These are phyloP conservation scores for Hemiprocne comata DNA, from an alignment of 2,113 vertebrate genomes.

Conservation along the genomic window DNA sequence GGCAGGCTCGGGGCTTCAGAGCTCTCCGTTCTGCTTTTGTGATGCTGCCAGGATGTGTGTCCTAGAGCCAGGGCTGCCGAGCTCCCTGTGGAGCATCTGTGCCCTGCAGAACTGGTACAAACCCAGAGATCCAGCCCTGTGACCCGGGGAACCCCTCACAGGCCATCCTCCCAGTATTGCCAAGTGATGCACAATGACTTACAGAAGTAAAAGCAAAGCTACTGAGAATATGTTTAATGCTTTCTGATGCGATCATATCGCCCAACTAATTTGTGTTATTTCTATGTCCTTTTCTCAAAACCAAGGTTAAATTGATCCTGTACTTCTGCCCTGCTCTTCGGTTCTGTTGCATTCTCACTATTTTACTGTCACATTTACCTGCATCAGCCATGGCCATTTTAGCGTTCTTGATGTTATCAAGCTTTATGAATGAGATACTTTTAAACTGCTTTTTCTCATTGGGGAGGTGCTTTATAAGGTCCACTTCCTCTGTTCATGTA, in stretches of 20 bases:
- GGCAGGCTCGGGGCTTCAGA: not conserved
- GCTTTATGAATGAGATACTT: not conserved
- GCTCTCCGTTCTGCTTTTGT: not conserved
- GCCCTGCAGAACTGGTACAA: accelerated
- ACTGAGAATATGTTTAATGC: not conserved
- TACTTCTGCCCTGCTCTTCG: not conserved
- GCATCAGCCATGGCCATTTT: not conserved
- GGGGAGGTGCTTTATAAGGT: not conserved
- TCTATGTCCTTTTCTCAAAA: not conserved
- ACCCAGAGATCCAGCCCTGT: accelerated
- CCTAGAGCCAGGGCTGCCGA: not conserved
- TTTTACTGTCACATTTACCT: not conserved
- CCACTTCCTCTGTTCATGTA: not conserved
- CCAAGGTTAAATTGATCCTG: not conserved
- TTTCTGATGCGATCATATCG: not conserved
- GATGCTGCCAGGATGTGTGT: accelerated
- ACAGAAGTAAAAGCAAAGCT: not conserved
- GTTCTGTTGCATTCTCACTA: not conserved
- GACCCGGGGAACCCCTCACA: accelerated
- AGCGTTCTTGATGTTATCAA: not conserved
- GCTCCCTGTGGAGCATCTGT: accelerated
- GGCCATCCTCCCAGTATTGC: not conserved
- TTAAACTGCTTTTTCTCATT: not conserved
- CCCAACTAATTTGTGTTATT: not conserved
- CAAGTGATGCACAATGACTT: not conserved